These are phyloP conservation scores for Forbesichthys papilliferus DNA, from an alignment of 2,113 vertebrate genomes.

Conservation along the genomic window DNA sequence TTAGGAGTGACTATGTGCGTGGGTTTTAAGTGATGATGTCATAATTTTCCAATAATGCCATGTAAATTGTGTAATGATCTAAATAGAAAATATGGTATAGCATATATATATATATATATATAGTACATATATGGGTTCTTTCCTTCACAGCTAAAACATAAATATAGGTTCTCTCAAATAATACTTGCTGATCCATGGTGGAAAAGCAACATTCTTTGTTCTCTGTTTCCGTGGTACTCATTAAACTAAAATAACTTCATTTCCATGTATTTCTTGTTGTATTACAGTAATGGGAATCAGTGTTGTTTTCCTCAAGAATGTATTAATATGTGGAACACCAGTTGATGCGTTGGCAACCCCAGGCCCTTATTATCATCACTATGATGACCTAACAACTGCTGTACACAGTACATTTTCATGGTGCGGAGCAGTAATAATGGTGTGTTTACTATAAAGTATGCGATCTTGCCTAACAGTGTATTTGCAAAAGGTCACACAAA, in stretches of 20 bases:
- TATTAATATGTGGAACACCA: constrained; percentile 15
- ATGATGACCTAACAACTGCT: constrained; percentile 12
- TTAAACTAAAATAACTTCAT: constrained; percentile 40
- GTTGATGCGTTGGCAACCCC: constrained; percentile 5
- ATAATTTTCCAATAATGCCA: constrained; percentile 19
- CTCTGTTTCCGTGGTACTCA: constrained; percentile 41
- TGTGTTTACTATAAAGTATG: neutral
- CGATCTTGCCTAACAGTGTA: constrained; percentile 17
- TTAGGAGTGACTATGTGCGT: neutral
- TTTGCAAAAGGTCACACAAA: neutral
- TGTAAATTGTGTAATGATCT: too few species aligned
- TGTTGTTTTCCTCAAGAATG: constrained; percentile 7
- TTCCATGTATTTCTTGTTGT: constrained; percentile 23
- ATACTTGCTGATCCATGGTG: constrained; percentile 4
- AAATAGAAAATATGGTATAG: too few species aligned
- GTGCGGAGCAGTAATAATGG: constrained; percentile 10
- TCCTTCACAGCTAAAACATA: neutral
- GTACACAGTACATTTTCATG: constrained; percentile 17
- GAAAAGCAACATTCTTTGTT: constrained; percentile 12
- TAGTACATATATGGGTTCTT: neutral
- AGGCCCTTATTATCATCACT: constrained; percentile 27
- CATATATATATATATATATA: neutral
- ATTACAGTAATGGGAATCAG: constrained; percentile 13
- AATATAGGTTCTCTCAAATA: neutral
- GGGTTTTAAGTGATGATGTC: neutral